Base-by-base conservation (phyloP, 2,797 vertebrate species). In the Gadopsis marmoratus region DNA sequence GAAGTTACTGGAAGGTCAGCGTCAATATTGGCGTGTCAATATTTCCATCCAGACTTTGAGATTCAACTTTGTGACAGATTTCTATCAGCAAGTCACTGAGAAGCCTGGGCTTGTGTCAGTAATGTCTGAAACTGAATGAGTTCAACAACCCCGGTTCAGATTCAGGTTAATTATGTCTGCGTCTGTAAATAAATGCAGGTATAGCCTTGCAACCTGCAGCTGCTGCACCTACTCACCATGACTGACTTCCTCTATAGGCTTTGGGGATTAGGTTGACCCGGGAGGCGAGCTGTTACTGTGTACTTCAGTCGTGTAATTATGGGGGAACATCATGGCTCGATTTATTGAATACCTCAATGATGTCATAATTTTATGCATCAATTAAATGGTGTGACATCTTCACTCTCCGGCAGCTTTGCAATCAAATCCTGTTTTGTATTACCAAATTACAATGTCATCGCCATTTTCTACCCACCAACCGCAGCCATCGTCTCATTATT, bases 171-270 rank as follows among this genome's bases (percentile, higher is more conserved):
- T 95, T 87, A 89, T 87, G 70, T 92, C 88, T 86, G 76, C 64
- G 75, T 83, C 81, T 88, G 87, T 82, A 88, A 88, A 92, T 94
- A 94, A 95, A 93, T 89, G 86, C 84, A 81, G 85, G 78, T 84
- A 90, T 83, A 35, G 76, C 92, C 88, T 82, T 70, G 79, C 85
- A 88, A 88, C 90, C 88, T 76, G 77, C 83, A 74, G 81, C 85
- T 76, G 82, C 82, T 89, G 81, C 86, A 87, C 78, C 78, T 78
- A 76, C 80, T 89, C 82, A 65, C 69, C 11, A 10, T 92, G 89
- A 94, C 92, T 90, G 92, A 94, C 92, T 94, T 89, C 88, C 86
- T 90, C 84, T 90, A 89, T 82, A 83, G 88, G 84, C 89, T 91
- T 88, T 74, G 74, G 91, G 87, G 86, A 95, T 94, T 91, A 94